Percentiles rank a stretch among this genome's conserved stretches.
Evolutionary conservation across 2,113 vertebrate genomes (phyloP).

Genomic region (Mesoclemmys tuberculata): DNA sequence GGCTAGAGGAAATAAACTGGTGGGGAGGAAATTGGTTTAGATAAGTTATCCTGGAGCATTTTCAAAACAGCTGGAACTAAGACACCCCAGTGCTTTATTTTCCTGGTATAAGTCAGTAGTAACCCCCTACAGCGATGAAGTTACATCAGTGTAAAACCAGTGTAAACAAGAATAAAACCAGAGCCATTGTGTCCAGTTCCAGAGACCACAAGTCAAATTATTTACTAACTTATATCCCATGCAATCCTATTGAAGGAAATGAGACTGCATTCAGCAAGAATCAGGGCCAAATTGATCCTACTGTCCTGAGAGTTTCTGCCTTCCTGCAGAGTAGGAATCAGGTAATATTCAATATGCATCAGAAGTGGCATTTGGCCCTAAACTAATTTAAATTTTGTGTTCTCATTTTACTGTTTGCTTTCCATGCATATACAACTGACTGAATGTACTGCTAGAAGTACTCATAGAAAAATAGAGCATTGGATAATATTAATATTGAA

Average conservation of each 20-base stretch:
- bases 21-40: constrained; percentile 34
- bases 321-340: background rate
- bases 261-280: accelerated
- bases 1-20: constrained; percentile 42
- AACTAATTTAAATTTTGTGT: background rate
- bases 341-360: background rate
- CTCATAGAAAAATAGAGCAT: background rate
- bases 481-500: background rate
- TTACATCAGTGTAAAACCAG: background rate
- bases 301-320: background rate
- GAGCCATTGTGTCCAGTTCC: background rate
- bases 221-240: accelerated
- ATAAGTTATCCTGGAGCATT: constrained; percentile 34
- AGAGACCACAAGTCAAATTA: background rate
- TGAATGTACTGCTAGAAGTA: background rate
- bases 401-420: background rate
- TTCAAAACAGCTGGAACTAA: constrained; percentile 45
- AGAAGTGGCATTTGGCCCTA: background rate
- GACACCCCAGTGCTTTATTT: background rate
- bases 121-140: background rate
- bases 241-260: background rate
- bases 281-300: background rate
- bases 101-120: background rate
- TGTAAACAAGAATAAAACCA: background rate
- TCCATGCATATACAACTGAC: background rate